Conservation (phyloP, 1,140 invertebrate genomes). For the Drosophila prosaltans region DNA sequence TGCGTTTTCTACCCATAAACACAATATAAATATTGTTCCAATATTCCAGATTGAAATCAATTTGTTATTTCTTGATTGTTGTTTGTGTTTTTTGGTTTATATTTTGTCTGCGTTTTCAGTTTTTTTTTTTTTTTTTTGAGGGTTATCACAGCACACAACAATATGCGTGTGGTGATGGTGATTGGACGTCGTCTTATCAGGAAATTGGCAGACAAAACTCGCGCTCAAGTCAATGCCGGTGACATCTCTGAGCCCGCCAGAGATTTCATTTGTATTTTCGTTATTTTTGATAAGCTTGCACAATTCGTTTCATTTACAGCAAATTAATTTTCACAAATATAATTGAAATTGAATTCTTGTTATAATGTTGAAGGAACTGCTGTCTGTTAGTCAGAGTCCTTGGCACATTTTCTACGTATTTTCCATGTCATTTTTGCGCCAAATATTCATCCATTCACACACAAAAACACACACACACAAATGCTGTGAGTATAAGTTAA, state of each 20-base stretch:
- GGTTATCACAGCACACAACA: constrained; percentile 54
- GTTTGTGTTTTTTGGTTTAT: background rate
- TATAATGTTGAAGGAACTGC: constrained; percentile 30
- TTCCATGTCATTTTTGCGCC: constrained; percentile 81
- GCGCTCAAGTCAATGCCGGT: constrained; percentile 40
- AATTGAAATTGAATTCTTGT: constrained; percentile 15
- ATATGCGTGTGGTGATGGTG: constrained; percentile 25
- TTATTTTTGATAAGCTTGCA: constrained; percentile 56
- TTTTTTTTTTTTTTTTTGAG: background rate
- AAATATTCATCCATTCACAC: constrained; percentile 21
- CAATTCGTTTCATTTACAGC: constrained; percentile 5
- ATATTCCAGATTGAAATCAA: constrained; percentile 47
- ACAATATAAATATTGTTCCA: constrained; percentile 36
- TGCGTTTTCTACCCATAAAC: constrained; percentile 83
- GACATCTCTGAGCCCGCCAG: constrained; percentile 55
- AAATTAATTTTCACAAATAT: constrained; percentile 34
- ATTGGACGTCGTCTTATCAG: constrained; percentile 29
- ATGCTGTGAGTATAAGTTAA: background rate
- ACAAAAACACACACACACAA: constrained; percentile 23
- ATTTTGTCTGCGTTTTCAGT: constrained; percentile 44
- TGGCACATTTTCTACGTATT: constrained; percentile 75
- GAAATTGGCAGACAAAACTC: constrained; percentile 21
- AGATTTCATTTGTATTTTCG: constrained; percentile 41
- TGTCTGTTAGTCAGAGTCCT: constrained; percentile 53
- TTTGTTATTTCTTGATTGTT: constrained; percentile 11